Evolutionary conservation across 2,113 vertebrate genomes (phyloP), one percentile per base, ranked within the genome.

Genomic region (Toxostoma redivivum): DNA sequence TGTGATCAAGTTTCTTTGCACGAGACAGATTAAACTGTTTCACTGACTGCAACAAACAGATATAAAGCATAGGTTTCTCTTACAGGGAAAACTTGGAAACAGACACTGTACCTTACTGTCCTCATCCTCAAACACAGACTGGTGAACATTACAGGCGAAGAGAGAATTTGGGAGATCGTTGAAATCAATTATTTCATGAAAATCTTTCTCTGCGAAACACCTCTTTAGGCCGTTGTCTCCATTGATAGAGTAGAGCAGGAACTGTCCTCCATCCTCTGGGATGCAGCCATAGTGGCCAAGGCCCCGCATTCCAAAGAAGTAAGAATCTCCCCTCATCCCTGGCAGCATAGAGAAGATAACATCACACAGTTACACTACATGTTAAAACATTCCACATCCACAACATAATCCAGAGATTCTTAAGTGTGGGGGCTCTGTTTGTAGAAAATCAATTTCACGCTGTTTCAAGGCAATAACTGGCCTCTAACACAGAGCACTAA

Each of bases 121-220:
- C 81, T 98, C 98, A 73, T 98, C 98, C 97, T 99, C 98, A 94
- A 99, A 99, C 77, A 99, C 98, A 1, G 98, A 98, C 95, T 99
- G 98, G 97, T 99, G 98, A 66, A 99, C 98, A 0, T 99, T 99
- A 94, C 98, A 99, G 6, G 98, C 98, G 33, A 99, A 99, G 61
- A 99, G 94, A 4, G 98, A 98, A 66, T 98, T 98, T 6, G 98
- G 98, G 48, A 99, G 98, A 85, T 99, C 98, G 0, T 98, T 99
- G 98, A 99, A 98, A 96, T 99, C 98, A 7, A 98, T 98, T 95
- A 99, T 98, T 47, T 98, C 98, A 92, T 98, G 95, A 88, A 99
- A 98, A 76, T 98, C 98, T 90, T 98, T 98, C 67, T 98, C 97
- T 2, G 98, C 88, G 19, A 98, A 97, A 38, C 97, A 98, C 18